Evolutionary conservation across 2,113 vertebrate genomes (phyloP).

Genomic region (Pachycephala philippinensis): DNA sequence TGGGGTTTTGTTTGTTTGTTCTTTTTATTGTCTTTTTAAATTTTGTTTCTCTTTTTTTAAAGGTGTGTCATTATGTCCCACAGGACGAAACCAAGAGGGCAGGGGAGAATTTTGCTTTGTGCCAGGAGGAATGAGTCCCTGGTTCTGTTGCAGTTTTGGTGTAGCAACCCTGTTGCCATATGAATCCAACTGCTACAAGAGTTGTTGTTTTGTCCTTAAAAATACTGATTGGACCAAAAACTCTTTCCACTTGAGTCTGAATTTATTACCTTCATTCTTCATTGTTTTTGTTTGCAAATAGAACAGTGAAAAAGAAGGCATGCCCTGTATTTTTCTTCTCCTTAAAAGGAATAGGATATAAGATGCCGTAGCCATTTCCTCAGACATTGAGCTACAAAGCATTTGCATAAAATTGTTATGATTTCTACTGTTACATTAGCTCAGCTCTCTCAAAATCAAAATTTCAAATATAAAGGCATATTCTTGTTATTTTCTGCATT

Average conservation of each 20-base stretch:
- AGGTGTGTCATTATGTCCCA: neutral
- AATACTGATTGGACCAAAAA: neutral
- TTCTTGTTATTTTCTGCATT: neutral
- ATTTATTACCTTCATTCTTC: neutral
- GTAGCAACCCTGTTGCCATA: neutral
- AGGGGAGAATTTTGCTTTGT: neutral
- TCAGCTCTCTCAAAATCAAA: neutral
- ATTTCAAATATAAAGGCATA: neutral
- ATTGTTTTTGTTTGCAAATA: neutral
- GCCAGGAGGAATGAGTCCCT: neutral
- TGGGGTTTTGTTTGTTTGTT: neutral
- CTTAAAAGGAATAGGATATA: neutral
- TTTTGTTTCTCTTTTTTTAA: neutral
- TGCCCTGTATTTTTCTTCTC: neutral
- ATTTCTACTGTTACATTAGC: neutral
- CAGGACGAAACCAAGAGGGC: neutral
- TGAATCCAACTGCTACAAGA: neutral
- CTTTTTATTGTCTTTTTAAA: neutral
- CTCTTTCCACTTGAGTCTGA: neutral
- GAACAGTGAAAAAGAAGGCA: neutral
- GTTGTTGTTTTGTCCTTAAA: neutral
- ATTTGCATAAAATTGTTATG: neutral
- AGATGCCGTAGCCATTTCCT: neutral
- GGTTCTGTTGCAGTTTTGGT: neutral
- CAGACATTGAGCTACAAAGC: neutral